phyloP scores from a whole-genome alignment of 2,888 invertebrate genomes.

The Sialis lutaria region DNA sequence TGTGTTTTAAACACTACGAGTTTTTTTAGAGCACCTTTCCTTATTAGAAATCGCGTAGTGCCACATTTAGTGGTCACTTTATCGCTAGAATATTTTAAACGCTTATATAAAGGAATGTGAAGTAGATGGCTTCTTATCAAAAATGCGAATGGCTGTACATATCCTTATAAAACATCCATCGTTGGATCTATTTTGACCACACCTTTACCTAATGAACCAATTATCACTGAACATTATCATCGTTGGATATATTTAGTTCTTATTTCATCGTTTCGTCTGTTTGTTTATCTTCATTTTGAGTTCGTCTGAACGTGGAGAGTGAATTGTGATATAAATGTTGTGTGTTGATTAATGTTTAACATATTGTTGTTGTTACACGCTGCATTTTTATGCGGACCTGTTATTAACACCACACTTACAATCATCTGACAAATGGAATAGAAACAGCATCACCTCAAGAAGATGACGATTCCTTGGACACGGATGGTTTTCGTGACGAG shows the following conservation, averaged over 20 bases:
- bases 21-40: too few species aligned
- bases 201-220: conserved; percentile 5
- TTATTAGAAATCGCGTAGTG: too few species aligned
- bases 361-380: conserved; percentile 10
- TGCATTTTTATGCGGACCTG: conserved; percentile 5
- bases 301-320: too few species aligned
- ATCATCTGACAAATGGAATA: conserved; percentile 12
- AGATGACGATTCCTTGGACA: conserved; percentile 34
- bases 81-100: too few species aligned
- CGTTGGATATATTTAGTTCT: conserved; percentile 6
- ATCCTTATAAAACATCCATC: conserved; percentile 7
- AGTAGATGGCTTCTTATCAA: background rate
- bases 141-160: background rate
- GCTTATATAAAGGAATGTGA: background rate
- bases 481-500: conserved; percentile 32
- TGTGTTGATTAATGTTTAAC: too few species aligned
- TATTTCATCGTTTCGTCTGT: conserved; percentile 8
- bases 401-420: too few species aligned
- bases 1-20: too few species aligned
- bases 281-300: too few species aligned
- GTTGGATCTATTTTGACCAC: conserved; percentile 7
- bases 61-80: too few species aligned
- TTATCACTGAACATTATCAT: conserved; percentile 5
- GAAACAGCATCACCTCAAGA: conserved; percentile 31
- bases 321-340: too few species aligned